Evolutionary conservation across 2,888 invertebrate genomes (phyloP), one percentile per base, ranked within the genome.

Genomic region (Xestia xanthographa): DNA sequence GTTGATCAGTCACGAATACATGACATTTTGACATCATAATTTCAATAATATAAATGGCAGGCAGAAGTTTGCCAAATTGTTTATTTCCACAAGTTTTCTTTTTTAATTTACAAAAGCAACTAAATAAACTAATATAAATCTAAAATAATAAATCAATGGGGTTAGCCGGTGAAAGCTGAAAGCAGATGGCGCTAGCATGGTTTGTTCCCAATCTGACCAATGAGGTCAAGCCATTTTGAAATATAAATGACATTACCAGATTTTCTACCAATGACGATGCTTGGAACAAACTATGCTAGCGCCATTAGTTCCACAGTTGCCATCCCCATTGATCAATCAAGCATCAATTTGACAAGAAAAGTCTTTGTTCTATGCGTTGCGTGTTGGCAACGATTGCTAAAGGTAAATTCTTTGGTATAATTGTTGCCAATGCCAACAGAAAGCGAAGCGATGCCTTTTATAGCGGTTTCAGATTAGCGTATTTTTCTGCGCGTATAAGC

Each of bases 381-480:
- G 14, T 65, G 22, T 65, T 45, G 34, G 66, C 38, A 56, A 45
- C 8, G 5, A 29, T 50, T 14, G 5, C 0, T 17, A 6, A 41
- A 26, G 5, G 6, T 41, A 22, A 9, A 50, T n/a, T 34, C 20
- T 50, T 79, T 70, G 34, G 60, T 79, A 5, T 34, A 50, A n/a
- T 38, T 53, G 29, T 48, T 77, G n/a, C 14, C 34, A 53, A 60
- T 69, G n/a, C 29, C 17, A 41, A 63, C n/a, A 41, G 8, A 63
- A 41, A 60, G 20, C 29, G 20, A 60, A 60, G 20, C 20, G 20
- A 60, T 58, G 29, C 9, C 20, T 58, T 29, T 29, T 29, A 58
- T 6, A 58, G 14, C 26, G 17, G 26, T 26, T 53, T 22, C 22
- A 48, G 48, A 48, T 9, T 22, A 48, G 48, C 48, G 9, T 48